Evolutionary conservation across 2,797 vertebrate species (phyloP).

Genomic region (Botia almorhae): DNA sequence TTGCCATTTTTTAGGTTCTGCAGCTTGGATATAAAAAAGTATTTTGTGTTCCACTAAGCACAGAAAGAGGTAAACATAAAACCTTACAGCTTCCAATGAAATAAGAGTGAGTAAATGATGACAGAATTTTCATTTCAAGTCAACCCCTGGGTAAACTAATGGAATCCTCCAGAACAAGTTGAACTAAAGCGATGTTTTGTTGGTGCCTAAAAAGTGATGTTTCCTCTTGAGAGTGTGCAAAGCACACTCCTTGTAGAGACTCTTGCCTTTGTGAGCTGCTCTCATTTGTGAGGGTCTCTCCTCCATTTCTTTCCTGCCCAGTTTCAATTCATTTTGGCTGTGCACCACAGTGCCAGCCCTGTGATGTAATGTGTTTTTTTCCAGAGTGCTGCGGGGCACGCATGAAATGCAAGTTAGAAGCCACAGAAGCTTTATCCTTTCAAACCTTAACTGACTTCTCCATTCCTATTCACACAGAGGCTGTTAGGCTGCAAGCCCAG

Average conservation of each 20-base stretch:
- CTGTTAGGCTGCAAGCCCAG: constrained; percentile 38
- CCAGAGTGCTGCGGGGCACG: constrained; percentile 34
- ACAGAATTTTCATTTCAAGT: background rate
- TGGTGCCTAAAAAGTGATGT: background rate
- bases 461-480: constrained; percentile 20
- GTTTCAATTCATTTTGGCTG: constrained; percentile 32
- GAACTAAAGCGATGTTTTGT: constrained; percentile 6
- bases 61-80: background rate
- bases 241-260: background rate
- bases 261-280: background rate
- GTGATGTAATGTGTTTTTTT: constrained; percentile 44
- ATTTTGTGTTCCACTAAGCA: background rate
- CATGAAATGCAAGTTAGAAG: constrained; percentile 39
- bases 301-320: background rate
- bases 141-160: background rate
- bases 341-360: constrained; percentile 3
- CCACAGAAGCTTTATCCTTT: constrained; percentile 32
- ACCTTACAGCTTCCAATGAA: background rate
- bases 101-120: background rate
- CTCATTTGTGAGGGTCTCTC: background rate
- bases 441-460: constrained; percentile 32
- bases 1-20: background rate
- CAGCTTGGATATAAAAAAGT: background rate
- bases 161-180: background rate
- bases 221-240: background rate